phyloP scores from a whole-genome alignment of 37 sponge, comb jelly and placozoan species.

The Tethya wilhelma region DNA sequence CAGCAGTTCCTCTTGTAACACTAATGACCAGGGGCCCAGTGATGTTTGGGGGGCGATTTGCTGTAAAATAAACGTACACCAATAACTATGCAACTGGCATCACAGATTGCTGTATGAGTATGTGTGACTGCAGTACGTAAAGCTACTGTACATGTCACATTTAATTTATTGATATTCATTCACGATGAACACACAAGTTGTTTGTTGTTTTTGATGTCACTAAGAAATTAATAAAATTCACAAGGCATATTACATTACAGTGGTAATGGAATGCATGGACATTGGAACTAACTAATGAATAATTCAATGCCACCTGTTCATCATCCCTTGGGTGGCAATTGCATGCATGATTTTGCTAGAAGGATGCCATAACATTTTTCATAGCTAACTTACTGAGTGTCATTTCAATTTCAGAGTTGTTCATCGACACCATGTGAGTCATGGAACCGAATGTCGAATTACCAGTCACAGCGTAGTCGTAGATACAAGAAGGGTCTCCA shows the following conservation, averaged over 20 bases:
- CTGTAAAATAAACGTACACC: too few species aligned
- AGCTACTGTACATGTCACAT: too few species aligned
- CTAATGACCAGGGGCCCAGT: slow-evolving; percentile 1
- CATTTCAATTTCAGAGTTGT: slow-evolving; percentile 3
- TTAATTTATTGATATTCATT: too few species aligned
- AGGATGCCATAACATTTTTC: not conserved
- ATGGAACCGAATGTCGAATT: slow-evolving; percentile 6
- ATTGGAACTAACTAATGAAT: not conserved
- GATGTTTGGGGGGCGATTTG: slow-evolving; percentile 33
- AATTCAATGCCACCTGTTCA: not conserved
- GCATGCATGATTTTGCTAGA: not conserved
- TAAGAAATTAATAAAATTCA: too few species aligned
- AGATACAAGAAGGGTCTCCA: slow-evolving; percentile 19
- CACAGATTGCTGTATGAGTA: too few species aligned
- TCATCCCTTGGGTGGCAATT: not conserved
- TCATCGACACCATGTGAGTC: not conserved
- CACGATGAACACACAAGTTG: too few species aligned
- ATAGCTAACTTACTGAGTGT: slow-evolving; percentile 23
- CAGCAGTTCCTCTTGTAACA: not conserved
- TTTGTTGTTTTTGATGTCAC: too few species aligned
- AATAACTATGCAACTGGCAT: too few species aligned
- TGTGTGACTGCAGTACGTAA: too few species aligned
- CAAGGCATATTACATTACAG: too few species aligned
- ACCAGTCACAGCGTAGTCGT: slow-evolving; percentile 18
- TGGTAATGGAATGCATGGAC: not conserved